Conservation (phyloP, 2,888 invertebrate genomes). For the Hypena proboscidalis region DNA sequence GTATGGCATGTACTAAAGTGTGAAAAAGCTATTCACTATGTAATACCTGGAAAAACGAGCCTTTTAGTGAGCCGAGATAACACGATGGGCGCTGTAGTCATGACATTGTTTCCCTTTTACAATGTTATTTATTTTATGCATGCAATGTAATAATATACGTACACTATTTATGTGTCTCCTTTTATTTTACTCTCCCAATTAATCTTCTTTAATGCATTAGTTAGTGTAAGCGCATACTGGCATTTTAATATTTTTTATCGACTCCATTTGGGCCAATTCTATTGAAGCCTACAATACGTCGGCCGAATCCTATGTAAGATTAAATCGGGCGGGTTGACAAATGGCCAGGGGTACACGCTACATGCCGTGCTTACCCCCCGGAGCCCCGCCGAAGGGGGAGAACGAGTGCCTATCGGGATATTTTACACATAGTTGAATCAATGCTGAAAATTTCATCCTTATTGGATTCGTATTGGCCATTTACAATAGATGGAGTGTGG, state of each 20-base stretch:
- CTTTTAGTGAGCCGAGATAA: background rate
- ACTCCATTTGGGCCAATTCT: constrained; percentile 33
- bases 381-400: constrained; percentile 14
- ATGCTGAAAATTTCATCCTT: constrained; percentile 9
- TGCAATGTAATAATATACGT: no score
- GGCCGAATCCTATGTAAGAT: constrained; percentile 40
- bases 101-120: no score
- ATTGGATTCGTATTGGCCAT: constrained; percentile 17
- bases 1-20: constrained; percentile 20
- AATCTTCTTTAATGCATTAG: no score
- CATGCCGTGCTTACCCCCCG: constrained; percentile 36
- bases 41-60: background rate
- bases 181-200: no score
- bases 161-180: no score
- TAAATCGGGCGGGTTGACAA: constrained; percentile 50
- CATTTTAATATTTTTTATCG: no score
- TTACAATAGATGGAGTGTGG: no score
- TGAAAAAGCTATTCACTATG: background rate
- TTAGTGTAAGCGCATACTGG: no score
- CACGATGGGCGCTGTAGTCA: no score
- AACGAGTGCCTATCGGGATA: constrained; percentile 13
- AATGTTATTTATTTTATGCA: no score
- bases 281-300: constrained; percentile 33
- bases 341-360: constrained; percentile 48
- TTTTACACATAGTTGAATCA: constrained; percentile 23